phyloP scores from a whole-genome alignment of 2,888 invertebrate genomes.

The Melanophora roralis region DNA sequence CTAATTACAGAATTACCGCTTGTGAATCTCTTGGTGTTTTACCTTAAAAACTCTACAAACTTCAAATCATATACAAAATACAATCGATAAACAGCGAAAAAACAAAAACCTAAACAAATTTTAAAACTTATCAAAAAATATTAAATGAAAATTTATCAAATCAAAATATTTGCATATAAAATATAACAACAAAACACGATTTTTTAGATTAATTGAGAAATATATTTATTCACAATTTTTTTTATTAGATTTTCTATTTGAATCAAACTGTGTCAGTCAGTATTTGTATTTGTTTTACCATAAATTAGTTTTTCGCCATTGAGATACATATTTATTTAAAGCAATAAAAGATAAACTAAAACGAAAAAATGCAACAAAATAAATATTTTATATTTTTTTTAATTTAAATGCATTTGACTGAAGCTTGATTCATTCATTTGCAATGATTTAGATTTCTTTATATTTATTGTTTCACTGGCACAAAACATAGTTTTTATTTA shows the following conservation, averaged over 20 bases:
- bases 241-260: not conserved
- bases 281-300: not conserved
- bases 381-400: conserved; percentile 16
- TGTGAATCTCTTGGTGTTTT: too few relatives aligned
- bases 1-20: too few relatives aligned
- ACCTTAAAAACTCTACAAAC: too few relatives aligned
- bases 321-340: not conserved
- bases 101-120: too few relatives aligned
- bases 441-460: conserved; percentile 32
- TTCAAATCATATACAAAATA: too few relatives aligned
- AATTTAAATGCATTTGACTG: conserved; percentile 41
- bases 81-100: too few relatives aligned
- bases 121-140: too few relatives aligned
- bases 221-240: not conserved
- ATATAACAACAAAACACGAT: not conserved
- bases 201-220: conserved; percentile 45
- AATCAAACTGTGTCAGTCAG: not conserved
- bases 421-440: conserved; percentile 47
- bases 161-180: not conserved
- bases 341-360: conserved; percentile 30
- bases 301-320: not conserved
- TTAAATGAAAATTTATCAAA: not conserved
- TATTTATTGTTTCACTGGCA: not conserved
- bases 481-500: conserved; percentile 28
- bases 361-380: not conserved